Conservation (phyloP, 2,797 vertebrate genomes). For the Borostomias antarcticus region DNA sequence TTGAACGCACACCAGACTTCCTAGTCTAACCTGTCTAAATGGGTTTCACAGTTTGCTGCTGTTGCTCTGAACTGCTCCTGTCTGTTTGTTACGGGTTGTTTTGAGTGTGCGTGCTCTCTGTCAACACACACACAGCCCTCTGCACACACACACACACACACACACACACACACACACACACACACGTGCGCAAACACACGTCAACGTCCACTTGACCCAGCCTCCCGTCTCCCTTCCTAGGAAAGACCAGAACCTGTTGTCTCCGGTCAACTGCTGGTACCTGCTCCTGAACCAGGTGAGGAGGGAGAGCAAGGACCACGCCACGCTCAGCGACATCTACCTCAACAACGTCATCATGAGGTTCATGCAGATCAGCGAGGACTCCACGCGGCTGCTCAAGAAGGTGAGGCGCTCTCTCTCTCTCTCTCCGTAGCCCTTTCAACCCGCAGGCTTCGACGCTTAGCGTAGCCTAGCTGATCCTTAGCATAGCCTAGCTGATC, state of each 20-base stretch:
- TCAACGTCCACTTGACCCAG: neutral
- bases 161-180: neutral
- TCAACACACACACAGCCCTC: no score
- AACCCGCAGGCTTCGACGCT: neutral
- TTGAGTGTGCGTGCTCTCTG: no score
- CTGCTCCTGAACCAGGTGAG: conserved; percentile 97
- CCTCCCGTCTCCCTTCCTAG: conserved; percentile 57
- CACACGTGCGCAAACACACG: neutral
- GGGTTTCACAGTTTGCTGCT: neutral
- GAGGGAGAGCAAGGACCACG: conserved; percentile 97
- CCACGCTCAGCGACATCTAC: conserved; percentile 96
- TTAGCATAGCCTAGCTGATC: neutral
- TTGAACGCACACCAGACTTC: no score
- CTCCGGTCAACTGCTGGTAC: conserved; percentile 99
- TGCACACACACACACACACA: conserved; percentile 8
- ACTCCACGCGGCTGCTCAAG: conserved; percentile 95
- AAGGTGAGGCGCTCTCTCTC: conserved; percentile 79
- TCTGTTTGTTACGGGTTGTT: no score
- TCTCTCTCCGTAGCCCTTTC: no score
- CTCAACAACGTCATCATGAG: conserved; percentile 99
- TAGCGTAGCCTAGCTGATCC: neutral
- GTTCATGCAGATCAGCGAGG: conserved; percentile 99
- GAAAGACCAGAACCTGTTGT: conserved; percentile 98
- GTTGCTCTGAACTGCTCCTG: neutral
- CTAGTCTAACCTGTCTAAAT: neutral